Evolutionary conservation across 1,140 invertebrate species (phyloP).

Genomic region (Hylyphantes graminicola): DNA sequence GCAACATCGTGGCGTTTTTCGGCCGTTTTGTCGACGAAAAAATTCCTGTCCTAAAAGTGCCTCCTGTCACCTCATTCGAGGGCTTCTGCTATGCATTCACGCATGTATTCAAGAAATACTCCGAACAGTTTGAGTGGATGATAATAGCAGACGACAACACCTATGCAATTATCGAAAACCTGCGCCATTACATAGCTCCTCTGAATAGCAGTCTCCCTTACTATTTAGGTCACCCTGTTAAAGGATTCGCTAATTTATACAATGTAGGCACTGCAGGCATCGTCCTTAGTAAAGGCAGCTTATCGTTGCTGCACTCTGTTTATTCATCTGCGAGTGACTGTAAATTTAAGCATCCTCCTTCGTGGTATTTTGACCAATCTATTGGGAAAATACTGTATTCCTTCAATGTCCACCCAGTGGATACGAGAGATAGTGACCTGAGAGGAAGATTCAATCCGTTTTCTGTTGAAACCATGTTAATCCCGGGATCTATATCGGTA

Average conservation of each 20-base stretch:
- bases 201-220: conserved; percentile 59
- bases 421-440: conserved; percentile 61
- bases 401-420: conserved; percentile 56
- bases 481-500: conserved; percentile 63
- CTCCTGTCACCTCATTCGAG: conserved; percentile 51
- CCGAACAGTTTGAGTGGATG: conserved; percentile 67
- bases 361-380: conserved; percentile 60
- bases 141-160: conserved; percentile 69
- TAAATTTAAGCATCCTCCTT: conserved; percentile 16
- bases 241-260: conserved; percentile 61
- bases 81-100: conserved; percentile 62
- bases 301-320: conserved; percentile 35
- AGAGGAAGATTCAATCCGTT: conserved; percentile 63
- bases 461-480: conserved; percentile 62
- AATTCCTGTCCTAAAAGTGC: conserved; percentile 63
- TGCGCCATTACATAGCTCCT: conserved; percentile 63
- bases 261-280: conserved; percentile 63
- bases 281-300: conserved; percentile 59
- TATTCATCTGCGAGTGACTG: conserved; percentile 41
- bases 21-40: conserved; percentile 61
- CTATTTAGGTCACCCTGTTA: conserved; percentile 63
- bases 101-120: conserved; percentile 56
- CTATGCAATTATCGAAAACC: conserved; percentile 68
- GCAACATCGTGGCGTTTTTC: conserved; percentile 62
- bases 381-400: conserved; percentile 61